Base-by-base conservation (phyloP, 2,113 vertebrate genomes). In the Nothoprocta perdicaria region DNA sequence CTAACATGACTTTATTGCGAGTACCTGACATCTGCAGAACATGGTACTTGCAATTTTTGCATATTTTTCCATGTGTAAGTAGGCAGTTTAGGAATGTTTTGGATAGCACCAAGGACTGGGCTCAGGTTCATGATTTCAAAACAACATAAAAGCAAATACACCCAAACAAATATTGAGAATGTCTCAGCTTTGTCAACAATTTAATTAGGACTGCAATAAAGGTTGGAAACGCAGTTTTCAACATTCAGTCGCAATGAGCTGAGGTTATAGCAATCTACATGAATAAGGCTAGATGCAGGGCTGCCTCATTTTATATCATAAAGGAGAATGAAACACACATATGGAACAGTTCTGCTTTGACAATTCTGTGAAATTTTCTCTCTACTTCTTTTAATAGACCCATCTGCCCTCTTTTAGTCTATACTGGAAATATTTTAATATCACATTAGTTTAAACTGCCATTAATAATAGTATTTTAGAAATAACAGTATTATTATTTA, bases 341-440 rank as follows among this genome's bases (percentile, higher is more conserved):
- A 80, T 0, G 7, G 46, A 94, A 91, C 65, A 92, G 60, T 27
- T 80, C 80, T 69, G 72, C 76, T 94, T 85, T 95, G 79, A 89
- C 87, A 87, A 45, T 10, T 76, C 53, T 78, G 33, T 72, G 84
- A 91, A 72, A 46, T 87, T 89, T 94, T 74, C 16, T 84, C 52
- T 93, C 46, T 87, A 45, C 35, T 93, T 63, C 78, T 92, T 93
- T 93, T 90, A 93, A 85, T 60, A 92, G 86, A 73, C 63, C 71
- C 35, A 89, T 85, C 55, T 84, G 75, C 31, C 65, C 41, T 84
- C 71, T 79, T 96, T 84, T 74, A 96, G 19, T 71, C 50, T 67
- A 31, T 40, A 65, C n/a, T 60, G 13, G 11, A 81, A 84, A 83
- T 89, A 77, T 52, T 90, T 80, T 61, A 92, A 68, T 78, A 45